phyloP scores from a whole-genome alignment of 2,797 vertebrate genomes.

The Macropus fuliginosus region DNA sequence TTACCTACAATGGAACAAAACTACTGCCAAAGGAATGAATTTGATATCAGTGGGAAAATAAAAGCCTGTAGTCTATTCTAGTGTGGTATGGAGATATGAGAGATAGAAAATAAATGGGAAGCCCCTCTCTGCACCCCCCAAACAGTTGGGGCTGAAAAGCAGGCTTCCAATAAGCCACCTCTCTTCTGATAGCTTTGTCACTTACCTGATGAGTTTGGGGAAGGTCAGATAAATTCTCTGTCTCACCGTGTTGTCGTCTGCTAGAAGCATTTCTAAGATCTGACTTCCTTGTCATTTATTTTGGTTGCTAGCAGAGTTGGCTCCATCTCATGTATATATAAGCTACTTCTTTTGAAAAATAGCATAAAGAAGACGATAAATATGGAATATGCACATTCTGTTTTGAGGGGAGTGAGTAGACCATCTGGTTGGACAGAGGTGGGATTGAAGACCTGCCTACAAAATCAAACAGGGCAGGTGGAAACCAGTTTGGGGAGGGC shows the following conservation, averaged over 20 bases:
- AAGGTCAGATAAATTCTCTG: background rate
- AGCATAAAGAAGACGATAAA: background rate
- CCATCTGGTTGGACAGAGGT: background rate
- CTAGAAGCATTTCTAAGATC: background rate
- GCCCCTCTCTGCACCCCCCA: background rate
- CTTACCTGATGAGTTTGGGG: background rate
- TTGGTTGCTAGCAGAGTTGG: background rate
- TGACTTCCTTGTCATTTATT: background rate
- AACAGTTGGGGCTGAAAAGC: background rate
- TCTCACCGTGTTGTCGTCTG: background rate
- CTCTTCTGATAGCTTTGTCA: background rate
- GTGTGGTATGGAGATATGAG: background rate
- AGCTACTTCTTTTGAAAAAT: background rate
- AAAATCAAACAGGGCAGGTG: background rate
- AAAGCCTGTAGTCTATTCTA: background rate
- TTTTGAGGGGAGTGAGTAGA: too few species aligned
- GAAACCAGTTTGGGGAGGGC: background rate
- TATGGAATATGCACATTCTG: too few species aligned
- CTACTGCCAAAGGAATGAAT: background rate
- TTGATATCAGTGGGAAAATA: background rate
- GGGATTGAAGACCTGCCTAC: background rate
- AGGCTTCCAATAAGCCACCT: background rate
- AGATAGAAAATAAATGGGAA: background rate
- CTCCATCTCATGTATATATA: background rate
- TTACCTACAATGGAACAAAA: background rate